phyloP scores from a whole-genome alignment of 2,113 vertebrate species.

The Patagioenas fasciata region DNA sequence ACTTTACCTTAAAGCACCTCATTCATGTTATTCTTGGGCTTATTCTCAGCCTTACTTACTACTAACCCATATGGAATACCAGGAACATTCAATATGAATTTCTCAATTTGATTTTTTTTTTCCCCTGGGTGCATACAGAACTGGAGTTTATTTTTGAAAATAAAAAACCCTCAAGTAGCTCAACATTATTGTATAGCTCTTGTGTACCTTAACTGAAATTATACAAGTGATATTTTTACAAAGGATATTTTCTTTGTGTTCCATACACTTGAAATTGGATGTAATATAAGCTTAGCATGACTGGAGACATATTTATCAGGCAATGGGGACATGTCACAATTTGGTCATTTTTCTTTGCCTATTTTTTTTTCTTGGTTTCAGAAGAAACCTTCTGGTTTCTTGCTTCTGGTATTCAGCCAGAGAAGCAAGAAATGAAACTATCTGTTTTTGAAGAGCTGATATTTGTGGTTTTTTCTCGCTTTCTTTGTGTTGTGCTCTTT shows the following conservation, averaged over 20 bases:
- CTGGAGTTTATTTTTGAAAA: not conserved
- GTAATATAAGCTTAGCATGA: not conserved
- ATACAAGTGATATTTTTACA: not conserved
- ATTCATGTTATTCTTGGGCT: not conserved
- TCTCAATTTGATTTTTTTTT: not conserved
- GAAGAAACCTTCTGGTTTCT: too few species aligned
- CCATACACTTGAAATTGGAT: not conserved
- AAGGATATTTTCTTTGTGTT: not conserved
- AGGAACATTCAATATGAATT: not conserved
- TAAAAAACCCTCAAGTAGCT: not conserved
- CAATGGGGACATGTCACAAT: not conserved
- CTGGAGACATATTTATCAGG: not conserved
- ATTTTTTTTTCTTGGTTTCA: not conserved
- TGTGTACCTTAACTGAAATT: not conserved
- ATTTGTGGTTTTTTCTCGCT: not conserved
- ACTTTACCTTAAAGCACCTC: not conserved
- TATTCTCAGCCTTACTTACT: not conserved
- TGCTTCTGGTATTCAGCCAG: not conserved
- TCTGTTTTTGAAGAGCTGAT: not conserved
- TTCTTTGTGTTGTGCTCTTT: not conserved
- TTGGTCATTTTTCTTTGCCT: not conserved
- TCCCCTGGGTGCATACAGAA: not conserved
- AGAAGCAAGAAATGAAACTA: not conserved
- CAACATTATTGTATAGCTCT: not conserved
- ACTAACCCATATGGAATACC: not conserved